These are phyloP conservation scores for Cephonodes hylas DNA, from an alignment of 2,888 invertebrate species.

Conservation along the genomic window DNA sequence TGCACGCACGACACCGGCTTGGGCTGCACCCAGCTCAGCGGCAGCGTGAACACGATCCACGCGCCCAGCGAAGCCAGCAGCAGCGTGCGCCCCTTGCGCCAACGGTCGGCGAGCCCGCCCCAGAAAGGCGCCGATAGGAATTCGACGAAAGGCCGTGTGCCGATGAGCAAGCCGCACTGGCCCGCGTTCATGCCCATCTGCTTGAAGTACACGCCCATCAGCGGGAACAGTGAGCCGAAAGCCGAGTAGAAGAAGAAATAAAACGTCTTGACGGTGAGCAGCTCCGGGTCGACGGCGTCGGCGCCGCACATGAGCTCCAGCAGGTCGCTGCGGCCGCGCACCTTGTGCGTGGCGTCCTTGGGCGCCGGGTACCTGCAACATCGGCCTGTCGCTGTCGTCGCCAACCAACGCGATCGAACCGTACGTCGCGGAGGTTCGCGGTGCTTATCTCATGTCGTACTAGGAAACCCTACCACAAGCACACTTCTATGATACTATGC, in stretches of 20 bases:
- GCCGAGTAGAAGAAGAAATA: conserved; percentile 99
- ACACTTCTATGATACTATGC: too few species aligned
- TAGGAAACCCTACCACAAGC: too few species aligned
- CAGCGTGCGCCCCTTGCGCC: conserved; percentile 92
- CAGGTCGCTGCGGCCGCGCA: conserved; percentile 91
- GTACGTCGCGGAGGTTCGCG: too few species aligned
- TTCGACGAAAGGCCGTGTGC: conserved; percentile 97
- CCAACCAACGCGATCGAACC: neutral
- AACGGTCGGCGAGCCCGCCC: conserved; percentile 96
- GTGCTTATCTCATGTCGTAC: too few species aligned
- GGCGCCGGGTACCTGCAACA: conserved; percentile 88
- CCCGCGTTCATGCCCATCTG: conserved; percentile 99
- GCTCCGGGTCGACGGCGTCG: conserved; percentile 90
- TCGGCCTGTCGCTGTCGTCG: neutral
- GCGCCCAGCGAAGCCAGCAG: conserved; percentile 94
- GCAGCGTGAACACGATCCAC: conserved; percentile 98
- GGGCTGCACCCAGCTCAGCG: conserved; percentile 97
- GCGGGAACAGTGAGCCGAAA: conserved; percentile 98
- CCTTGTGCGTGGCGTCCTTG: conserved; percentile 94
- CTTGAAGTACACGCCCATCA: conserved; percentile 99
- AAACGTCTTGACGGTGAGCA: conserved; percentile 97
- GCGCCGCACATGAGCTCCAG: conserved; percentile 92
- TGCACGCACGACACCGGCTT: conserved; percentile 93
- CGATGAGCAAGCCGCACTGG: conserved; percentile 96
- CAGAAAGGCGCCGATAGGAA: conserved; percentile 98